phyloP scores from a whole-genome alignment of 2,113 vertebrate species.

The Prunella fulvescens region DNA sequence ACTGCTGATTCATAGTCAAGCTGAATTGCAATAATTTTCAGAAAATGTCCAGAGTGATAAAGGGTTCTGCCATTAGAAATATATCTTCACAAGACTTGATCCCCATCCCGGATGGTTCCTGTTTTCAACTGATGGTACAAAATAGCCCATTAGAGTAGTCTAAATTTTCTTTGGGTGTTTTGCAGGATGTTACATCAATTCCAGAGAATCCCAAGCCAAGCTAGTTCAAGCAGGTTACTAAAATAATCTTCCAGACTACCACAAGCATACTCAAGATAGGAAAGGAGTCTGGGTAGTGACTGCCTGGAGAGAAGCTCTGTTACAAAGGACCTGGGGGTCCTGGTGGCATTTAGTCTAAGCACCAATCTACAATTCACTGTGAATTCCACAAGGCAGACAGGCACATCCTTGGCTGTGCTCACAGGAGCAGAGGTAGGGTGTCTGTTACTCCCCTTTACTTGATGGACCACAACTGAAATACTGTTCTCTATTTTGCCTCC shows the following conservation, averaged over 20 bases:
- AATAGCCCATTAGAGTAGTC: neutral
- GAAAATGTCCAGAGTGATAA: slow-evolving; percentile 23
- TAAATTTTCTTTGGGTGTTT: neutral
- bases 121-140: slow-evolving; percentile 6
- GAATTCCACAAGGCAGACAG: neutral
- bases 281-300: neutral
- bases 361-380: rapidly evolving
- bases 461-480: neutral
- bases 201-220: neutral
- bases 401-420: neutral
- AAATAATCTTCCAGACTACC: neutral
- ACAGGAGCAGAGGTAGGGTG: neutral
- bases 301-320: neutral
- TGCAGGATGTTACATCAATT: neutral
- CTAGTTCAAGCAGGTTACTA: neutral
- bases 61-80: neutral
- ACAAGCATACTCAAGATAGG: neutral
- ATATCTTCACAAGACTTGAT: neutral
- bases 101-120: neutral
- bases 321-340: neutral
- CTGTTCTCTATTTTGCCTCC: neutral
- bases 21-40: slow-evolving; percentile 30
- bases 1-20: slow-evolving; percentile 19
- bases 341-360: neutral
- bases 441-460: neutral